Percentiles rank a stretch among this genome's conserved stretches.
phyloP scores from a whole-genome alignment of 2,888 invertebrate species.

The Pachydiplax longipennis region DNA sequence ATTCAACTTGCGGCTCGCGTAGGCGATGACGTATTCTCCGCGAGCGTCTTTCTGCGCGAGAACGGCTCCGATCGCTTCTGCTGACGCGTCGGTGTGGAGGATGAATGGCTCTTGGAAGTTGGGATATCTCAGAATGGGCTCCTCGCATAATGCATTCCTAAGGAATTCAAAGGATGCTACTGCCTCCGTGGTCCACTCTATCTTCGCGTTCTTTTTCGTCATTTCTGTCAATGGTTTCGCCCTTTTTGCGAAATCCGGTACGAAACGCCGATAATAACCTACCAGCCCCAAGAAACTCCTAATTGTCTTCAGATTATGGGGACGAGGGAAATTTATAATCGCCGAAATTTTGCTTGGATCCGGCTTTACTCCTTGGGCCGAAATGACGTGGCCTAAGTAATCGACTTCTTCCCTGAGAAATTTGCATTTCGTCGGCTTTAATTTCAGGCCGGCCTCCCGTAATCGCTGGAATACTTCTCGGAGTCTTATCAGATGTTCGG shows the following conservation, averaged over 20 bases:
- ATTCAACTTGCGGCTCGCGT: too few relatives aligned
- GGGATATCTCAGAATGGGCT: too few relatives aligned
- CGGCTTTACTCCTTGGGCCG: constrained; percentile 50
- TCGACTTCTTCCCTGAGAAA: constrained; percentile 50
- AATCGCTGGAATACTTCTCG: too few relatives aligned
- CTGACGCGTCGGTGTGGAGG: not conserved
- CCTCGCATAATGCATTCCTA: too few relatives aligned
- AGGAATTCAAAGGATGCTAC: too few relatives aligned
- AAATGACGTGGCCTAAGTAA: constrained; percentile 56
- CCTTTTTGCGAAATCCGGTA: constrained; percentile 44
- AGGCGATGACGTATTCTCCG: too few relatives aligned
- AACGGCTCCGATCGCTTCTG: not conserved
- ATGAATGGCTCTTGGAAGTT: too few relatives aligned
- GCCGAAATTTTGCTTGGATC: constrained; percentile 49
- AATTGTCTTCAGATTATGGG: constrained; percentile 51
- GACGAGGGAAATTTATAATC: constrained; percentile 52
- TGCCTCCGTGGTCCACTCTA: not conserved
- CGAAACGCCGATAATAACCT: constrained; percentile 55
- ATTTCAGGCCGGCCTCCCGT: constrained; percentile 51
- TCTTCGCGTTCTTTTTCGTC: constrained; percentile 48
- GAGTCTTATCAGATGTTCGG: too few relatives aligned
- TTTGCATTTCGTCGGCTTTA: constrained; percentile 52
- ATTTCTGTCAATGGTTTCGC: constrained; percentile 51
- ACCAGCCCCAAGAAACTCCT: constrained; percentile 54
- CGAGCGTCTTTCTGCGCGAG: not conserved